Conservation (phyloP, 2,888 invertebrate genomes). For the Griposia aprilina region DNA sequence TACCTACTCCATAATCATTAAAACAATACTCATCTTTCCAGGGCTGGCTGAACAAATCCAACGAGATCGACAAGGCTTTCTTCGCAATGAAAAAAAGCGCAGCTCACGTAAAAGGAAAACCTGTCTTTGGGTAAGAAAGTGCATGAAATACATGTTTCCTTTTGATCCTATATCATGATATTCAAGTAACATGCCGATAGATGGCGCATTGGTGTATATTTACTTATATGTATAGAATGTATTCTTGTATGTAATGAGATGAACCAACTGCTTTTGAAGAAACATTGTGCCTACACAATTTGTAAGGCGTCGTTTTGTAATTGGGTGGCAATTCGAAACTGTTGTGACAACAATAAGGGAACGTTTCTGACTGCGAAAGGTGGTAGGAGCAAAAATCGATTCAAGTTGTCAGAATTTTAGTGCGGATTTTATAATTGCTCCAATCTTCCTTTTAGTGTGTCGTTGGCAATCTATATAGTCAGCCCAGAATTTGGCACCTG, state of each 20-base stretch:
- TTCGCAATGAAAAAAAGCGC: conserved; percentile 89
- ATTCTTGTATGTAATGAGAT: background rate
- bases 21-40: conserved; percentile 57
- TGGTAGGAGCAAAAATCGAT: background rate
- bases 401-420: background rate
- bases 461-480: too few species aligned
- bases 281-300: background rate
- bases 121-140: conserved; percentile 80
- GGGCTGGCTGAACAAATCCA: conserved; percentile 88
- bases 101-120: conserved; percentile 88
- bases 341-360: background rate
- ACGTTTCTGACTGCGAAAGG: background rate
- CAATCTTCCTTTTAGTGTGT: background rate
- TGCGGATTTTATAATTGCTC: background rate
- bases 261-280: background rate
- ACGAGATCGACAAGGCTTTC: conserved; percentile 91
- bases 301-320: background rate
- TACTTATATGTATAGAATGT: background rate
- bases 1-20: background rate
- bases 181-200: background rate
- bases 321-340: background rate
- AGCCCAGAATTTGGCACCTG: too few species aligned
- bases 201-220: background rate
- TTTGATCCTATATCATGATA: background rate
- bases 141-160: background rate